phyloP scores from a whole-genome alignment of 2,888 invertebrate genomes.

The Malacosoma neustria region DNA sequence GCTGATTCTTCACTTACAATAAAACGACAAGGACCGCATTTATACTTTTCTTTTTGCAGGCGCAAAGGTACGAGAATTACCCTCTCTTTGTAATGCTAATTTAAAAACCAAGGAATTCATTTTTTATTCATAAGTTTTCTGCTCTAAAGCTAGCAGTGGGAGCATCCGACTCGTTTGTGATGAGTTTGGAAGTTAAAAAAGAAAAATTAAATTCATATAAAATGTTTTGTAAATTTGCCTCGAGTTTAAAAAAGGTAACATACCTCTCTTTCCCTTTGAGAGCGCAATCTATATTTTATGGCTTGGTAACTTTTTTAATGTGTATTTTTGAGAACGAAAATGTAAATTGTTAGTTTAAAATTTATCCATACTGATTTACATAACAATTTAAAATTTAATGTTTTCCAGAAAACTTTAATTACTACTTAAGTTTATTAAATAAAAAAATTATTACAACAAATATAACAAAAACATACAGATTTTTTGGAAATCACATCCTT shows the following conservation, averaged over 20 bases:
- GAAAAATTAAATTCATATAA: conserved; percentile 39
- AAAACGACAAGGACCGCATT: conserved; percentile 56
- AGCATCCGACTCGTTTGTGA: conserved; percentile 60
- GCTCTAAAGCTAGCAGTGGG: conserved; percentile 63
- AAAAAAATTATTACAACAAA: too few relatives aligned
- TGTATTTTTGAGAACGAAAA: background rate
- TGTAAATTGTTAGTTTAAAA: too few relatives aligned
- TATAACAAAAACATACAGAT: too few relatives aligned
- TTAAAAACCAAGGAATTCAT: conserved; percentile 73
- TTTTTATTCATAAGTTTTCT: conserved; percentile 74
- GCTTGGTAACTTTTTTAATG: background rate
- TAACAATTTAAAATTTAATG: too few relatives aligned
- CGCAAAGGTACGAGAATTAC: conserved; percentile 69
- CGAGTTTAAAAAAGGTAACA: conserved; percentile 18
- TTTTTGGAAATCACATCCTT: too few relatives aligned
- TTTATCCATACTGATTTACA: too few relatives aligned
- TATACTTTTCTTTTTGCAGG: conserved; percentile 59
- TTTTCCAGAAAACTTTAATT: too few relatives aligned
- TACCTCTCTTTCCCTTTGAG: conserved; percentile 10
- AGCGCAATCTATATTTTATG: background rate
- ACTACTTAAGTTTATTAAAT: too few relatives aligned
- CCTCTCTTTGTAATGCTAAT: conserved; percentile 72
- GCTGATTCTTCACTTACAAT: conserved; percentile 56
- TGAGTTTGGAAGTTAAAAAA: conserved; percentile 49
- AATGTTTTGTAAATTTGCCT: conserved; percentile 27